Percentiles rank a stretch among this genome's conserved stretches.
These are phyloP conservation scores for Callitettix versicolor DNA, from an alignment of 1,140 invertebrate genomes.

Conservation along the genomic window DNA sequence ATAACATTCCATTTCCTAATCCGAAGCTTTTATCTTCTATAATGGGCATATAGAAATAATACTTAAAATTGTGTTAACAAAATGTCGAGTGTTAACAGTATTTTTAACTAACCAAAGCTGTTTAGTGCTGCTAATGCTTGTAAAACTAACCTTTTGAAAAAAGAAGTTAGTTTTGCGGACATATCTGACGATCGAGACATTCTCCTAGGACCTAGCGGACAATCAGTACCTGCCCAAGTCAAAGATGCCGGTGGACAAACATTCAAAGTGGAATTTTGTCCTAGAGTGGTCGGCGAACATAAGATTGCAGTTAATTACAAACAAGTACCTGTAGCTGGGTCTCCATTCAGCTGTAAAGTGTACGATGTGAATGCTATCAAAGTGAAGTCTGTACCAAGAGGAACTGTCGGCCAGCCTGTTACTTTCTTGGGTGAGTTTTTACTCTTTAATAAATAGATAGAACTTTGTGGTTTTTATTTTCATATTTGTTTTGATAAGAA, in stretches of 20 bases:
- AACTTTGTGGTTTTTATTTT: not conserved
- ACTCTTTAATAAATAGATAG: not conserved
- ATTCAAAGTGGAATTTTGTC: slow-evolving; percentile 79
- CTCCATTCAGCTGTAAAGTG: slow-evolving; percentile 87
- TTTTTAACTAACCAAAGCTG: too few species aligned
- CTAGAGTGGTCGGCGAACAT: slow-evolving; percentile 79
- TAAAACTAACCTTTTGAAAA: too few species aligned
- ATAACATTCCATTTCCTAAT: too few species aligned
- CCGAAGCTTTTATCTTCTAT: too few species aligned
- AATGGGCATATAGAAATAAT: too few species aligned
- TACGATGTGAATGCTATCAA: slow-evolving; percentile 91
- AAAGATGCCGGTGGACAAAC: slow-evolving; percentile 56
- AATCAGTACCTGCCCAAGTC: slow-evolving; percentile 77
- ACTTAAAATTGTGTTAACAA: too few species aligned
- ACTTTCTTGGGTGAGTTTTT: slow-evolving; percentile 78
- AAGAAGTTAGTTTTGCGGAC: too few species aligned
- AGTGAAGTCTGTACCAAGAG: slow-evolving; percentile 82
- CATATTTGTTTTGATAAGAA: not conserved
- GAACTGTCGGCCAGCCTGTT: slow-evolving; percentile 84
- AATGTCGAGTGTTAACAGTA: too few species aligned
- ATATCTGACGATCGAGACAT: slow-evolving; percentile 11
- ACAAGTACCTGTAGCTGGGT: slow-evolving; percentile 67
- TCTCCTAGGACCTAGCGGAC: slow-evolving; percentile 68
- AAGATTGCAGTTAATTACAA: slow-evolving; percentile 73
- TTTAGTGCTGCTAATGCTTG: too few species aligned